Evolutionary conservation across 2,797 vertebrate genomes (phyloP), one percentile per base, ranked within the genome.

Genomic region (Sphaeramia orbicularis): DNA sequence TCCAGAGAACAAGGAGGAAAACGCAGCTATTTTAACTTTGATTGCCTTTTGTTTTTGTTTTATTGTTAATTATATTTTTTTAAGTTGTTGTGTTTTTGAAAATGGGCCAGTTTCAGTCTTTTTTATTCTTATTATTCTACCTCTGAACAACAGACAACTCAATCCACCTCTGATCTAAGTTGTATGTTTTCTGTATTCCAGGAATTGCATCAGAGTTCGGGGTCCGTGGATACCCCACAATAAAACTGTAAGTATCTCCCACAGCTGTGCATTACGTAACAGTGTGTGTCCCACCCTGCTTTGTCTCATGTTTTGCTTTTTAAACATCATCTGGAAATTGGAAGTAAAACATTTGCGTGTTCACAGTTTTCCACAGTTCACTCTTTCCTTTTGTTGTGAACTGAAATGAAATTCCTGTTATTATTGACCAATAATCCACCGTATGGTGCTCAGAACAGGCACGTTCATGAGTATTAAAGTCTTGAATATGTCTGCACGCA

Each of bases 151-250:
- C 24, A 27, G 3, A 5, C 24, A 1, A 27, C 24, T 1, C 24
- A 27, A 27, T 6, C 4, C 16, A 1, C 47, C 15, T 47, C 18
- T 27, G 24, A 27, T 27, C 24, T 24, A 27, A 19, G 44, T 47
- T 7, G 0, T 51, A 32, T 69, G 14, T 65, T 70, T 63, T 86
- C 78, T 78, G 47, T 87, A 27, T 88, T 91, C 68, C 91, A 99
- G 98, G 97, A 84, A 93, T 98, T 90, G 95, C 98, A 10, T 98
- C 98, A 62, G 97, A 99, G 89, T 99, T 97, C 79, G 98, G 97
- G 55, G 97, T 99, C 60, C 94, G 97, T 76, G 98, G 98, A 83
- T 99, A 98, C 91, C 98, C 98, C 72, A 99, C 98, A 54, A 99
- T 99, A 92, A 99, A 99, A 84, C 91, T 99, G 98, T 99, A 94